Percentiles rank a stretch among this genome's conserved stretches.
Evolutionary conservation across 2,888 invertebrate species (phyloP).

Genomic region (Tubulanus polymorphus): DNA sequence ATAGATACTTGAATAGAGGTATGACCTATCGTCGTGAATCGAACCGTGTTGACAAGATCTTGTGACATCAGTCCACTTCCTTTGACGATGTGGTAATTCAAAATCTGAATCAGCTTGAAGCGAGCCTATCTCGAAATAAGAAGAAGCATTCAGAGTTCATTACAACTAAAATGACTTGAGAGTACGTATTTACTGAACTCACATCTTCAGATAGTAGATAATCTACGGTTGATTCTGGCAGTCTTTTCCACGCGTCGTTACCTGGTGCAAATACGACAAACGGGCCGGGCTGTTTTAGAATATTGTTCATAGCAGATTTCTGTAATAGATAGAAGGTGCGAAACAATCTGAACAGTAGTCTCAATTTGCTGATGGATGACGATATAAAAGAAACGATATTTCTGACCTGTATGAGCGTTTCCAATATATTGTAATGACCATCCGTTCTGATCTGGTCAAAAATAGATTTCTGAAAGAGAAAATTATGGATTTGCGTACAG

Average conservation of each 20-base stretch:
- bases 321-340: slow-evolving; percentile 14
- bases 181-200: too few relatives aligned
- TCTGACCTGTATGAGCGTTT: slow-evolving; percentile 25
- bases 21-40: slow-evolving; percentile 26
- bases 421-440: slow-evolving; percentile 24
- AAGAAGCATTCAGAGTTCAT: too few relatives aligned
- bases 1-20: slow-evolving; percentile 23
- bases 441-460: slow-evolving; percentile 22
- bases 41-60: slow-evolving; percentile 26
- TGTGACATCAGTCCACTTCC: slow-evolving; percentile 17
- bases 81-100: slow-evolving; percentile 34
- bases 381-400: too few relatives aligned
- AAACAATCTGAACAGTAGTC: too few relatives aligned
- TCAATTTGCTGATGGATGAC: too few relatives aligned
- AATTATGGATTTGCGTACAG: too few relatives aligned
- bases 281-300: slow-evolving; percentile 2
- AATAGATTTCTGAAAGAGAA: slow-evolving; percentile 22
- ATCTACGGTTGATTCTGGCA: slow-evolving; percentile 27
- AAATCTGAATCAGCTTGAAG: slow-evolving; percentile 25
- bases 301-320: slow-evolving; percentile 27
- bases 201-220: slow-evolving; percentile 24
- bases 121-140: slow-evolving; percentile 24
- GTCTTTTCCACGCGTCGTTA: slow-evolving; percentile 29
- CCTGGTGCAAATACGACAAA: slow-evolving; percentile 31
- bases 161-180: too few relatives aligned